A percentile compares a stretch with the other conserved stretches of the same genome.
Evolutionary conservation across 2,797 vertebrate species (phyloP).

Genomic region (Nannoperca obscura): DNA sequence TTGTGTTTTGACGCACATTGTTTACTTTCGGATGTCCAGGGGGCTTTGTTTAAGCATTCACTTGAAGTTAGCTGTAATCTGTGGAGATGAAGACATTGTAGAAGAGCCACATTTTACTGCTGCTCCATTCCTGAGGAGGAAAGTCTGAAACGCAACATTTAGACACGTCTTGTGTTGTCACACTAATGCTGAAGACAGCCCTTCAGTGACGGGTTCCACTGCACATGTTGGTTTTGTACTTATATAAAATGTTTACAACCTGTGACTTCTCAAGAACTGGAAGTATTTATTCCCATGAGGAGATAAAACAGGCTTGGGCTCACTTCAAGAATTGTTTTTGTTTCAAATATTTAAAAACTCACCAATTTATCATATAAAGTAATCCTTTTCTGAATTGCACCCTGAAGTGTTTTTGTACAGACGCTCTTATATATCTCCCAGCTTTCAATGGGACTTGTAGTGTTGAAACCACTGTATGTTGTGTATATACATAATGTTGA

Average conservation of each 20-base stretch:
- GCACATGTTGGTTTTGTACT: constrained; percentile 68
- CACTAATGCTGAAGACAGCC: constrained; percentile 34
- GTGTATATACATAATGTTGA: constrained; percentile 59
- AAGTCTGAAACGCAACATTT: constrained; percentile 24
- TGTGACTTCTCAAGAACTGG: constrained; percentile 50
- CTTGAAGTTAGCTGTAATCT: constrained; percentile 40
- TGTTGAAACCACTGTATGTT: constrained; percentile 53
- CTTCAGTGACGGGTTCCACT: constrained; percentile 27
- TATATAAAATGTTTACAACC: constrained; percentile 64
- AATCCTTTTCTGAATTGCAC: constrained; percentile 32
- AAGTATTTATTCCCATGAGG: constrained; percentile 56
- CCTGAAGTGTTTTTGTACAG: constrained; percentile 35
- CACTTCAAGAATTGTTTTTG: constrained; percentile 18
- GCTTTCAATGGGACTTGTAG: constrained; percentile 63
- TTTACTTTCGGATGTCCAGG: constrained; percentile 46
- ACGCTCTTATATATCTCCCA: constrained; percentile 42
- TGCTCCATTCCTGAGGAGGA: constrained; percentile 43
- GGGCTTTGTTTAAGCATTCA: constrained; percentile 33
- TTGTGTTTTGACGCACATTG: constrained; percentile 53
- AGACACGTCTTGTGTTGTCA: neutral
- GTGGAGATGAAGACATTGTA: constrained; percentile 11
- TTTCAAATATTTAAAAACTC: constrained; percentile 42
- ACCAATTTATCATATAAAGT: constrained; percentile 17
- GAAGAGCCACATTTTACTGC: constrained; percentile 36
- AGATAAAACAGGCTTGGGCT: constrained; percentile 32